Evolutionary conservation across 2,113 vertebrate genomes (phyloP), one percentile per base, ranked within the genome.

Genomic region (Brachyhypopomus gauderio): DNA sequence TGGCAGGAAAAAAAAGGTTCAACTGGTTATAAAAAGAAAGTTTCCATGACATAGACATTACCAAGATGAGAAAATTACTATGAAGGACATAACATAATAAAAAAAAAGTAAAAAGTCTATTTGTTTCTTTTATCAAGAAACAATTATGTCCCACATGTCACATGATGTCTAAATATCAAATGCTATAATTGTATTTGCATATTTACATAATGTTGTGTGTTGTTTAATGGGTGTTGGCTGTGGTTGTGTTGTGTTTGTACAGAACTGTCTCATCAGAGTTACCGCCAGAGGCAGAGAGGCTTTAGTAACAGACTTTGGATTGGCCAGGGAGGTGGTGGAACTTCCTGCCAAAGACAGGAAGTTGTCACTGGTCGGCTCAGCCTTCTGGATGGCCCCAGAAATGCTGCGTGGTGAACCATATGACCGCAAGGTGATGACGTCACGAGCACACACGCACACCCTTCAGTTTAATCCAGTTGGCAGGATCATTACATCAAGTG

Each of bases 301-400:
- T 0, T 76, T 96, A 82, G 94, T 96, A 75, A 92, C 95, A 0
- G 96, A 96, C 84, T 96, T 96, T 0, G 96, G 96, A 25, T 90
- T 96, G 85, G 96, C 95, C 67, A 90, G 95, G 66, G 95, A 96
- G 67, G 96, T 96, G 86, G 93, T 93, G 48, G 96, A 96, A 86
- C 87, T 91, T 36, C 92, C 95, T 0, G 87, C 91, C 20, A 93
- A 94, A 85, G 92, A 94, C 77, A 91, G 96, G 87, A 96, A 96
- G 86, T 83, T 96, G 20, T 96, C 95, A 0, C 85, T 96, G 63
- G 95, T 96, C 78, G 95, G 96, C 27, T 96, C 95, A 0, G 95
- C 96, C 55, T 96, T 96, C 90, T 96, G 96, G 96, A 96, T 96
- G 95, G 95, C 95, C 3, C 95, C 96, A 0, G 95, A 96, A 87